Percentiles rank a stretch among this genome's conserved stretches.
Evolutionary conservation across 2,797 vertebrate genomes (phyloP).

Genomic region (Hyperoplus lanceolatus): DNA sequence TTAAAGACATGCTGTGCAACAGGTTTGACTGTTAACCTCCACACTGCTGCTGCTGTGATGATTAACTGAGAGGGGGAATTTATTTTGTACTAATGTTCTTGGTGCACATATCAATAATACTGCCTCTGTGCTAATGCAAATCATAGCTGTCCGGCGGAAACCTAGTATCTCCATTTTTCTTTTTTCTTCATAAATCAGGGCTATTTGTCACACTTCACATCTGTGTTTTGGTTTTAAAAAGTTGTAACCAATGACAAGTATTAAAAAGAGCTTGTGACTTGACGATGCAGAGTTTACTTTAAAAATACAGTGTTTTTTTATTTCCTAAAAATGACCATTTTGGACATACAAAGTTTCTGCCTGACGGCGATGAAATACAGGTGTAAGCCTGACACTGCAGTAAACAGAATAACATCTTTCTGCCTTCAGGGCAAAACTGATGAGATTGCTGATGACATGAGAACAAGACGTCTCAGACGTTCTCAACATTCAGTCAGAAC

Average conservation of each 20-base stretch:
- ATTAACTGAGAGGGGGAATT: neutral
- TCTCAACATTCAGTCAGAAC: slow-evolving; percentile 1
- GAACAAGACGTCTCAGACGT: neutral
- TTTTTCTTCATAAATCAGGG: too few relatives aligned
- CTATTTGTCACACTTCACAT: too few relatives aligned
- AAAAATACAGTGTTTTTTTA: too few relatives aligned
- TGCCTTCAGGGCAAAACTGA: neutral
- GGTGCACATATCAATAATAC: neutral
- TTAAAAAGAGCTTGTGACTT: too few relatives aligned
- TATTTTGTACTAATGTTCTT: neutral
- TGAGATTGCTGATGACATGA: neutral
- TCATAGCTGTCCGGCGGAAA: too few relatives aligned
- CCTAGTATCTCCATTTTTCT: too few relatives aligned
- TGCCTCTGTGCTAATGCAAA: too few relatives aligned
- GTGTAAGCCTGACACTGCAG: slow-evolving; percentile 4
- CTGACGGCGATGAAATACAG: neutral
- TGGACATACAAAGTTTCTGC: too few relatives aligned
- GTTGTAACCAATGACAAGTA: too few relatives aligned
- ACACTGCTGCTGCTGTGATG: neutral
- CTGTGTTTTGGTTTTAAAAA: too few relatives aligned
- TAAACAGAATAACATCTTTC: neutral
- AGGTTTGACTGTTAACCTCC: slow-evolving; percentile 5
- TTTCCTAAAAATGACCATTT: too few relatives aligned
- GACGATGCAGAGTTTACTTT: too few relatives aligned
- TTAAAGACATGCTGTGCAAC: neutral